These are phyloP conservation scores for Ditylenchus dipsaci DNA, from an alignment of 1,140 invertebrate genomes.

Conservation along the genomic window DNA sequence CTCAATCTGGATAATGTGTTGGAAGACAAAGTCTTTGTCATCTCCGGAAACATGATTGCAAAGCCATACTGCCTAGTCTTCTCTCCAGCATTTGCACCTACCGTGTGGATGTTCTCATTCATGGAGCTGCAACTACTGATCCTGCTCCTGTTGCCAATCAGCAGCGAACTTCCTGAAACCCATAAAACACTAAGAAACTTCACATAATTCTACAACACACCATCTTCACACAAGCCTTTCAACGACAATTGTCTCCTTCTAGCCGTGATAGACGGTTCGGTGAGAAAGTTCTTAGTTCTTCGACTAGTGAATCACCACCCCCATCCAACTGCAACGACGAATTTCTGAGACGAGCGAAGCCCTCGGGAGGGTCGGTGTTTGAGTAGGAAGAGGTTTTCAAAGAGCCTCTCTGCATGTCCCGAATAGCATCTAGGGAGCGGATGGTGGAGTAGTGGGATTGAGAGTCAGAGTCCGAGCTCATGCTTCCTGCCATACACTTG, in stretches of 20 bases:
- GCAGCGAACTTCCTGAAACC: constrained; percentile 3
- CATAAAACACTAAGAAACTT: background rate
- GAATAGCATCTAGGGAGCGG: constrained; percentile 30
- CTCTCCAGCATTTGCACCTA: background rate
- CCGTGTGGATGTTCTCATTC: constrained; percentile 5
- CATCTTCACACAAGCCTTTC: constrained; percentile 25
- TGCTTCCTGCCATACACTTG: constrained; percentile 17
- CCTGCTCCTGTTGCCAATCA: constrained; percentile 9
- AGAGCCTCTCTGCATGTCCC: background rate
- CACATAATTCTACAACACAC: constrained; percentile 1
- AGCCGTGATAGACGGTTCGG: constrained; percentile 31
- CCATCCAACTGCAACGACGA: constrained; percentile 31
- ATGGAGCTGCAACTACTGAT: constrained; percentile 26
- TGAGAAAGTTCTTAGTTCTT: constrained; percentile 36
- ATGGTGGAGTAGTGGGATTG: constrained; percentile 37
- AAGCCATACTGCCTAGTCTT: constrained; percentile 34
- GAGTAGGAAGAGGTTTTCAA: constrained; percentile 9
- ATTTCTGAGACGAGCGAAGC: constrained; percentile 34
- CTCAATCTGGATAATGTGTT: constrained; percentile 42
- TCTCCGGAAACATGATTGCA: constrained; percentile 25
- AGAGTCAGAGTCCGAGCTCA: constrained; percentile 30
- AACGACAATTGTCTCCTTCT: constrained; percentile 35
- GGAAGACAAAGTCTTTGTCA: constrained; percentile 35
- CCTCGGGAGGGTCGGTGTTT: constrained; percentile 30
- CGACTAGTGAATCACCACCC: constrained; percentile 18